phyloP scores from a whole-genome alignment of 2,113 vertebrate species.

The Hepsetus odoe region DNA sequence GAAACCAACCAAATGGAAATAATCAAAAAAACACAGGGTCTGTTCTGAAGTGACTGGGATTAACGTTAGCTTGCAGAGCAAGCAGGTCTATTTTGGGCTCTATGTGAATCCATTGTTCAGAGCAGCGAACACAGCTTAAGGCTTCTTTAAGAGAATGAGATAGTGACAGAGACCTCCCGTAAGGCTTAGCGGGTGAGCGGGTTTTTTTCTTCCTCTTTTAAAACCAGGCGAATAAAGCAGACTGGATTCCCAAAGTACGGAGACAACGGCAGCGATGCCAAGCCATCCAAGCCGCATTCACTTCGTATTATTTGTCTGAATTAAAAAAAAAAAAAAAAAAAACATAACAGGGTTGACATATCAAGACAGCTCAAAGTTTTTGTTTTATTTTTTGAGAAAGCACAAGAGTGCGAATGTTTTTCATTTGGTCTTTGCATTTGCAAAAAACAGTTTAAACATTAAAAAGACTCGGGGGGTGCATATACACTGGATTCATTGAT shows the following conservation, averaged over 20 bases:
- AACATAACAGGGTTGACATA: too few relatives aligned
- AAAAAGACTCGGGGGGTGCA: too few relatives aligned
- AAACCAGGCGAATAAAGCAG: background rate
- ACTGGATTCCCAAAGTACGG: background rate
- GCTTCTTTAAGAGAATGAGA: constrained; percentile 24
- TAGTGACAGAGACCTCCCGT: constrained; percentile 7
- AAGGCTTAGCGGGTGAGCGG: background rate
- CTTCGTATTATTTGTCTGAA: background rate
- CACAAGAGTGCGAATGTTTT: too few relatives aligned
- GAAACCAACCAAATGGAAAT: constrained; percentile 14
- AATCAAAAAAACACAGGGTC: background rate
- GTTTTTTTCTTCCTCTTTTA: background rate
- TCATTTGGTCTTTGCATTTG: too few relatives aligned
- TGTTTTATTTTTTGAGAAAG: too few relatives aligned
- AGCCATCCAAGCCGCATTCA: background rate
- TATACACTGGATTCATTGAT: too few relatives aligned
- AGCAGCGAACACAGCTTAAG: constrained; percentile 29
- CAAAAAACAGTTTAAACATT: too few relatives aligned
- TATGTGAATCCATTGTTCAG: constrained; percentile 15
- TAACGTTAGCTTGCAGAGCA: constrained; percentile 25
- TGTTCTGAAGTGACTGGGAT: constrained; percentile 13
- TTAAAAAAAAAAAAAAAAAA: too few relatives aligned
- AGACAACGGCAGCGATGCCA: background rate
- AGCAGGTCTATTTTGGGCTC: constrained; percentile 15
- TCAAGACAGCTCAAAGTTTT: too few relatives aligned